phyloP scores from a whole-genome alignment of 2,797 vertebrate species.

The Ctenopoma multispine region DNA sequence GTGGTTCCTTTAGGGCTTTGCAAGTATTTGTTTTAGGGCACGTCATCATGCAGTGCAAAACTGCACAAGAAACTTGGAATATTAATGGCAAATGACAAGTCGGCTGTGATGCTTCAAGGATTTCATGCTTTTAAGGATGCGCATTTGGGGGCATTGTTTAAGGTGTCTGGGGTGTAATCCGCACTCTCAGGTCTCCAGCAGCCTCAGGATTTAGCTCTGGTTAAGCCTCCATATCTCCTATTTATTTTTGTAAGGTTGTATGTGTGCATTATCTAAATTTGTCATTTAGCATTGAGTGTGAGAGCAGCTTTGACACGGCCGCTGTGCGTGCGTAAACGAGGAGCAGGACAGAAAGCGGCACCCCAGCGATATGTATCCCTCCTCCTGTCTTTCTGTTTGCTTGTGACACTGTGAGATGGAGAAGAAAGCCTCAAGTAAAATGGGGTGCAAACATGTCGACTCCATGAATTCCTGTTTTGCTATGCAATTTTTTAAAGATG shows the following conservation, averaged over 20 bases:
- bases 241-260: constrained; percentile 81
- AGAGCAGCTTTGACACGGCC: constrained; percentile 81
- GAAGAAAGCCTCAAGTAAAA: constrained; percentile 80
- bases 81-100: constrained; percentile 86
- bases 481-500: constrained; percentile 73
- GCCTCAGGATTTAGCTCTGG: constrained; percentile 82
- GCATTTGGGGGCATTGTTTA: constrained; percentile 87
- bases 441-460: constrained; percentile 78
- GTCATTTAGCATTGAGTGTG: constrained; percentile 81
- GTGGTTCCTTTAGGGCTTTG: constrained; percentile 77
- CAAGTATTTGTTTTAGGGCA: constrained; percentile 80
- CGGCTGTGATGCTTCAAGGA: constrained; percentile 81
- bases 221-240: constrained; percentile 83
- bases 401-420: constrained; percentile 76
- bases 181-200: constrained; percentile 80
- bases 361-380: constrained; percentile 64
- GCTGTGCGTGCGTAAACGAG: constrained; percentile 68
- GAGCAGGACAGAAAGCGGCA: constrained; percentile 75
- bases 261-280: constrained; percentile 86
- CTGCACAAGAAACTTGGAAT: constrained; percentile 78
- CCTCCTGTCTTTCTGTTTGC: constrained; percentile 67
- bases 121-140: constrained; percentile 86
- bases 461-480: constrained; percentile 77
- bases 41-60: constrained; percentile 59
- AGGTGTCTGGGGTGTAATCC: constrained; percentile 84